phyloP scores from a whole-genome alignment of 2,113 vertebrate species.

The Trogon melanurus region DNA sequence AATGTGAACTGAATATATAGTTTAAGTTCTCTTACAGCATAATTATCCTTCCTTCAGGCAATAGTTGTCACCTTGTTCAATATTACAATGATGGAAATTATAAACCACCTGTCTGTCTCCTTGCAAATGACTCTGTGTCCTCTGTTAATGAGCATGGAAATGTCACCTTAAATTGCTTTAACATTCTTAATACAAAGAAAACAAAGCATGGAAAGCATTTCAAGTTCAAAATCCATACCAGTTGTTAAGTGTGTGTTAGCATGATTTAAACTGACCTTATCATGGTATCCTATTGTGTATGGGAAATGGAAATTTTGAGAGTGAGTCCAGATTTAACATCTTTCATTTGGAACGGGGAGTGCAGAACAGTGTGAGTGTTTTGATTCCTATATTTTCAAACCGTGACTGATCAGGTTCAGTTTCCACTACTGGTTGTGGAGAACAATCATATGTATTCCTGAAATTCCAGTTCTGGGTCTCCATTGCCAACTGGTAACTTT shows the following conservation, averaged over 20 bases:
- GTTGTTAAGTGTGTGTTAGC: neutral
- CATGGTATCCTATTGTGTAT: neutral
- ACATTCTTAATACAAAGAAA: neutral
- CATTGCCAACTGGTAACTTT: neutral
- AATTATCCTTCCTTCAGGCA: conserved; percentile 38
- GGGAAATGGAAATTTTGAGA: neutral
- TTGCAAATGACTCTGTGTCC: conserved; percentile 34
- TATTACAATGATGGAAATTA: conserved; percentile 37
- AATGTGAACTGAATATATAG: neutral
- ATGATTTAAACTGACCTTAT: neutral
- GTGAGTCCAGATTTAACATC: neutral
- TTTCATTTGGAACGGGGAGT: neutral
- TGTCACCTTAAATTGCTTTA: conserved; percentile 30
- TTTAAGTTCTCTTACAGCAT: neutral
- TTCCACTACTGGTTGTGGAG: neutral
- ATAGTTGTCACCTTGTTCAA: conserved; percentile 4
- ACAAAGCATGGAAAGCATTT: neutral
- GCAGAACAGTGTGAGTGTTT: neutral
- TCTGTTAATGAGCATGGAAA: conserved; percentile 38
- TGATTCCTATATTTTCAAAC: neutral
- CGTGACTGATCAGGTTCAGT: neutral
- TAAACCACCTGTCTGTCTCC: conserved; percentile 34
- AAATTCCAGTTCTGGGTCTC: neutral
- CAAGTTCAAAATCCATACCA: neutral
- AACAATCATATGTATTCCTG: neutral